phyloP scores from a whole-genome alignment of 2,888 invertebrate species.

The Parelbella ahira region DNA sequence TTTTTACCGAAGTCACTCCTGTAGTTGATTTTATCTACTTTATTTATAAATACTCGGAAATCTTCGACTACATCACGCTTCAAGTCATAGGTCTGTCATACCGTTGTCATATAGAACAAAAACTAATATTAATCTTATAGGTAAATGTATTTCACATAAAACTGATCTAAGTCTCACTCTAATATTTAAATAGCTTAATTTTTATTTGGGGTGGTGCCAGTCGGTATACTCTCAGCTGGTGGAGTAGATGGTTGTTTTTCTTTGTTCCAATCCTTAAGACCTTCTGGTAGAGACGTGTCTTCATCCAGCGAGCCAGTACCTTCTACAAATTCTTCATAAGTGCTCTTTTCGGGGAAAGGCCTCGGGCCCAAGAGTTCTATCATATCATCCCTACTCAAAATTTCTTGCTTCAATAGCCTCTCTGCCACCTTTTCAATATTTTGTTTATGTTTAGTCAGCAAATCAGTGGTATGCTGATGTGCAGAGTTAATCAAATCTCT shows the following conservation, averaged over 20 bases:
- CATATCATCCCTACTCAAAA: constrained; percentile 98
- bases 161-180: constrained; percentile 53
- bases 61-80: no score
- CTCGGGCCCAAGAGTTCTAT: constrained; percentile 95
- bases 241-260: constrained; percentile 63
- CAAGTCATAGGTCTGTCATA: no score
- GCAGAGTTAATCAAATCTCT: constrained; percentile 79
- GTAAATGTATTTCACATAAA: constrained; percentile 66
- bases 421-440: constrained; percentile 94
- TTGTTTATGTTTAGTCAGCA: constrained; percentile 89
- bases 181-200: constrained; percentile 49
- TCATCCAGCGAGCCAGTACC: constrained; percentile 99
- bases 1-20: no score
- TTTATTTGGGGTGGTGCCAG: constrained; percentile 48
- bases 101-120: no score
- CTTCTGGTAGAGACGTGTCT: constrained; percentile 96
- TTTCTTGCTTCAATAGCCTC: constrained; percentile 94
- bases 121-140: constrained; percentile 65
- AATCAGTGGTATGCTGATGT: constrained; percentile 87
- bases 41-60: no score
- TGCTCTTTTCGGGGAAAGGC: constrained; percentile 99
- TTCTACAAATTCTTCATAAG: constrained; percentile 99
- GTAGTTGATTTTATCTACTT: no score
- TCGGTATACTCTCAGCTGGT: constrained; percentile 48
- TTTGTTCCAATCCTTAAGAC: constrained; percentile 97